A percentile compares a stretch with the other conserved stretches of the same genome.
These are phyloP conservation scores for Amphilophus citrinellus DNA, from an alignment of 2,113 vertebrate genomes.

Conservation along the genomic window DNA sequence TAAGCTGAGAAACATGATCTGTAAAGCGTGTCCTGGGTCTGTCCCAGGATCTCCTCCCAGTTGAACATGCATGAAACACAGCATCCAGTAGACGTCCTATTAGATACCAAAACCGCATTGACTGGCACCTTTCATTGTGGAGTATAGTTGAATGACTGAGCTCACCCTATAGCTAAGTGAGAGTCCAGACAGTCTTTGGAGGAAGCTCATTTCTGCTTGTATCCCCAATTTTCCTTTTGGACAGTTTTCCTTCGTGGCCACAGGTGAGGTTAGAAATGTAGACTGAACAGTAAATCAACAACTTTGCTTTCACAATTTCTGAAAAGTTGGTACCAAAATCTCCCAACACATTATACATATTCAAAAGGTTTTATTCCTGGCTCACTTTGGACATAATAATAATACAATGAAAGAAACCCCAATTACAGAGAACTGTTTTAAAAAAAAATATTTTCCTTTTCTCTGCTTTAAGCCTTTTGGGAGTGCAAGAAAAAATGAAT, in stretches of 20 bases:
- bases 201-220: background rate
- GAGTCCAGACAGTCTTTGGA: background rate
- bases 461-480: background rate
- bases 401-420: background rate
- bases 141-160: background rate
- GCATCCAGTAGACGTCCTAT: background rate
- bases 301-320: background rate
- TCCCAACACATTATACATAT: background rate
- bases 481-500: background rate
- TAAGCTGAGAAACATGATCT: background rate
- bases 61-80: no score
- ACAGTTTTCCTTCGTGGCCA: background rate
- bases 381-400: background rate
- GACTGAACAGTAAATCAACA: background rate
- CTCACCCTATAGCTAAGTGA: background rate
- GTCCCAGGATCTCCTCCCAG: no score
- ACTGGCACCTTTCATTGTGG: background rate
- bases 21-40: no score
- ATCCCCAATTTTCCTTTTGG: background rate
- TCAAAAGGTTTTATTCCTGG: background rate
- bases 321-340: background rate
- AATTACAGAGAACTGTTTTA: background rate
- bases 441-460: background rate
- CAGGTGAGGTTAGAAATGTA: background rate
- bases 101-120: background rate